Conservation (phyloP, 23 tunicate genomes). For the Pegea sp. region DNA sequence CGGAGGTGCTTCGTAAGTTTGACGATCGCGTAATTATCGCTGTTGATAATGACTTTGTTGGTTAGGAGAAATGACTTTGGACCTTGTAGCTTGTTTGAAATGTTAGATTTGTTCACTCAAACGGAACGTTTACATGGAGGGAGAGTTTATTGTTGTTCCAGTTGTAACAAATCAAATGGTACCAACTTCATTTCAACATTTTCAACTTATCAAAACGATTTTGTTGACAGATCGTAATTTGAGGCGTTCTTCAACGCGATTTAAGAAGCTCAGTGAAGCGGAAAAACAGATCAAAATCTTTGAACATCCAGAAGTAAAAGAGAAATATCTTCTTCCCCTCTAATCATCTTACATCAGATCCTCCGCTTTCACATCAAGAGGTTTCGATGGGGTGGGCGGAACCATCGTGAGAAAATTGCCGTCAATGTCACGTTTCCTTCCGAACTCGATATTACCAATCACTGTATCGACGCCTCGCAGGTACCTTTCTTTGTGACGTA, state of each 20-base stretch:
- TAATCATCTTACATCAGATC: constrained; percentile 27
- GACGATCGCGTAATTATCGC: too few species aligned
- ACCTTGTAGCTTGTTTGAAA: constrained; percentile 69
- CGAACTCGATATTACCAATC: constrained; percentile 67
- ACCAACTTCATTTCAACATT: too few species aligned
- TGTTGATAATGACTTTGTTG: too few species aligned
- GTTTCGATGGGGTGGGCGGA: constrained; percentile 82
- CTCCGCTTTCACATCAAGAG: constrained; percentile 90
- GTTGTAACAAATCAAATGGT: constrained; percentile 17
- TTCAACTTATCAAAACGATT: too few species aligned
- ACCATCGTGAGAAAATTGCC: constrained; percentile 79
- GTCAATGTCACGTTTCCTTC: constrained; percentile 88
- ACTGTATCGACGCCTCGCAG: constrained; percentile 6
- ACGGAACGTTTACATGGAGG: constrained; percentile 75
- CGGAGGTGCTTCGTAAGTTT: constrained; percentile 5
- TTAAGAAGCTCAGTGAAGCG: constrained; percentile 68
- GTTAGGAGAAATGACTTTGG: too few species aligned
- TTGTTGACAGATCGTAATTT: too few species aligned
- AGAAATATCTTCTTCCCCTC: too few species aligned
- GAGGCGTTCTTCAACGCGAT: constrained; percentile 1
- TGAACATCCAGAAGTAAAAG: constrained; percentile 60
- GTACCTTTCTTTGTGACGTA: background rate
- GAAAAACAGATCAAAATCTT: constrained; percentile 80
- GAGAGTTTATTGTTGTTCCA: constrained; percentile 37
- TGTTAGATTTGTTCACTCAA: constrained; percentile 67